Evolutionary conservation across 2,113 vertebrate species (phyloP).

Genomic region (Lagenorhynchus albirostris): DNA sequence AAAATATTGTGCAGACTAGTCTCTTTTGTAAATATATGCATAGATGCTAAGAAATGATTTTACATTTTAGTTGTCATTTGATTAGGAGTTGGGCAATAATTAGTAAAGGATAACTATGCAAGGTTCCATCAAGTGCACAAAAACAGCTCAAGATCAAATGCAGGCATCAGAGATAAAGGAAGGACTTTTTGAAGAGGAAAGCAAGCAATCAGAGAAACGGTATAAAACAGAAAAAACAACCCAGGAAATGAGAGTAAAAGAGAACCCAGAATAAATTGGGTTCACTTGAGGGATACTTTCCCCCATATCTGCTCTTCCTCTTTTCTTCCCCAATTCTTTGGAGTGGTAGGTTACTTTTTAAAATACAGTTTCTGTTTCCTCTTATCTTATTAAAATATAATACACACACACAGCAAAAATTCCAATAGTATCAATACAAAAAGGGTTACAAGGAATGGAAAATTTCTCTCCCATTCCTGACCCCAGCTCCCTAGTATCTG

Average conservation of each 20-base stretch:
- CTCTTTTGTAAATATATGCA: not conserved
- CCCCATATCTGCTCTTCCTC: not conserved
- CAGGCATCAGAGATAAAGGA: not conserved
- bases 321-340: not conserved
- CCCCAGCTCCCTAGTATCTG: not conserved
- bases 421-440: not conserved
- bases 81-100: constrained; percentile 4
- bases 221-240: not conserved
- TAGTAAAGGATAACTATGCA: constrained; percentile 20
- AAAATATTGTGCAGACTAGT: not conserved
- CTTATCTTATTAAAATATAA: constrained; percentile 1
- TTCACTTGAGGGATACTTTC: not conserved
- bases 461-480: not conserved
- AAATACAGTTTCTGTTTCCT: not conserved
- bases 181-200: constrained; percentile 8
- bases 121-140: not conserved
- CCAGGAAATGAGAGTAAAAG: not conserved
- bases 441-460: not conserved
- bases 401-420: not conserved
- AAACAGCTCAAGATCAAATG: not conserved
- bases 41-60: not conserved
- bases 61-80: not conserved
- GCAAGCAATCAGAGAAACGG: not conserved
- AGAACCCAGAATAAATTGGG: not conserved
- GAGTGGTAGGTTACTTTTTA: not conserved